Percentiles rank a stretch among this genome's conserved stretches.
phyloP scores from a whole-genome alignment of 2,797 vertebrate genomes.

The Enteromius fasciolatus region DNA sequence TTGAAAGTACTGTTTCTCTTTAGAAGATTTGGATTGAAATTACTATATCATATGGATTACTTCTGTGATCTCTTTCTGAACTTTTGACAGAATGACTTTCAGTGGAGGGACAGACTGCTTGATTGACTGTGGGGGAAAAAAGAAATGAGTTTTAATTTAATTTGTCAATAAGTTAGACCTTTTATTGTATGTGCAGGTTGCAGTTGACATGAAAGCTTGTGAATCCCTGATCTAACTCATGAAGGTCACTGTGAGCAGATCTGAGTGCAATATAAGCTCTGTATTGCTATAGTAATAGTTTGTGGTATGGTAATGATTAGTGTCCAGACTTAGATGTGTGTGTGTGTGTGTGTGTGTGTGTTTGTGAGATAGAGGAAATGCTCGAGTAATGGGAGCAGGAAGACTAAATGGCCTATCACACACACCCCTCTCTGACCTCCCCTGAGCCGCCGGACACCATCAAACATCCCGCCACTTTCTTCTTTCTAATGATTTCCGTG shows the following conservation, averaged over 20 bases:
- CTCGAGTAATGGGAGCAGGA: slow-evolving; percentile 83
- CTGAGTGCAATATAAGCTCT: background rate
- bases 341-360: slow-evolving; percentile 65
- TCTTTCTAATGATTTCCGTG: slow-evolving; percentile 89
- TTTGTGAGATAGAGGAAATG: slow-evolving; percentile 83
- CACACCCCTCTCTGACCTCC: slow-evolving; percentile 85
- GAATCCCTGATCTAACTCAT: background rate
- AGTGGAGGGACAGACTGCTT: background rate
- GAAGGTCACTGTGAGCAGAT: slow-evolving; percentile 1
- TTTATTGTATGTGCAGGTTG: background rate
- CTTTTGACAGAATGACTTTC: background rate
- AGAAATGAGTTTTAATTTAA: background rate
- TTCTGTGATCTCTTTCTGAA: background rate
- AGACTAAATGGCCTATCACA: slow-evolving; percentile 85
- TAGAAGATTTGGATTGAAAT: background rate
- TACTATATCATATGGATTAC: background rate
- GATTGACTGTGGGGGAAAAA: background rate
- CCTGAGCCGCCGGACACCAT: slow-evolving; percentile 82
- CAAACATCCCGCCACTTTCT: slow-evolving; percentile 90
- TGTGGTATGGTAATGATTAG: slow-evolving; percentile 86
- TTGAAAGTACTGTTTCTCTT: background rate
- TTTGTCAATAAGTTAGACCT: background rate
- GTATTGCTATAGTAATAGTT: slow-evolving; percentile 59
- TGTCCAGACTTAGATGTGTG: slow-evolving; percentile 56
- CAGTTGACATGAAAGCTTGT: background rate